Evolutionary conservation across 2,113 vertebrate genomes (phyloP), one percentile per base, ranked within the genome.

Genomic region (Daphoenositta chrysoptera): DNA sequence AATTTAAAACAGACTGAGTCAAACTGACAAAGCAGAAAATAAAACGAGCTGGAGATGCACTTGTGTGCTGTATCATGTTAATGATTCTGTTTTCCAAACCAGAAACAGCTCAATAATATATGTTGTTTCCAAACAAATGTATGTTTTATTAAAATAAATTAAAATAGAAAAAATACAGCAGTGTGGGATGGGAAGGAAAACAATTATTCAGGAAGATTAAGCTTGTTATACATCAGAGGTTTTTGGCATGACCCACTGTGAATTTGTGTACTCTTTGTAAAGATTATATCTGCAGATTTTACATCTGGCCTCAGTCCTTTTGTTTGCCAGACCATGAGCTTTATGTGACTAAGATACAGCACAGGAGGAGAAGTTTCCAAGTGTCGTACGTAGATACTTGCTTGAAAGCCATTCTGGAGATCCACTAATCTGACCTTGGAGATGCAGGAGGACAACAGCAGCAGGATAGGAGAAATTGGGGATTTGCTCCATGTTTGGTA

Each of bases 21-120:
- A 95, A 97, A 95, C 84, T 95, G 94, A 95, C 80, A 95, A 95
- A 87, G 77, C 68, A 92, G 87, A 96, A 96, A 96, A 94, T 89
- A 81, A 80, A 81, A 80, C 47, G 42, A 96, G 56, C 68, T 87
- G 1, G 57, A 77, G 85, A 81, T 37, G 66, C 63, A 66, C 90
- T 96, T 81, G 50, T 92, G 82, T 72, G 70, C 79, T 95, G 31
- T 70, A 95, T 95, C 86, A 65, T 94, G 93, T 73, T 94, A 96
- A 95, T 87, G 76, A 93, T 78, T 82, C 40, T 82, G 65, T 84
- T 95, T 96, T 91, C 92, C 83, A 90, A 97, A 76, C 58, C 39
- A 77, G 56, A 35, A 95, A 35, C 45, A 81, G 75, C 77, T 91
- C 86, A 86, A 35, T 93, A 91, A 77, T 90, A 54, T 75, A 87